phyloP scores from a whole-genome alignment of 1,140 invertebrate genomes.

The Papilio helenus region DNA sequence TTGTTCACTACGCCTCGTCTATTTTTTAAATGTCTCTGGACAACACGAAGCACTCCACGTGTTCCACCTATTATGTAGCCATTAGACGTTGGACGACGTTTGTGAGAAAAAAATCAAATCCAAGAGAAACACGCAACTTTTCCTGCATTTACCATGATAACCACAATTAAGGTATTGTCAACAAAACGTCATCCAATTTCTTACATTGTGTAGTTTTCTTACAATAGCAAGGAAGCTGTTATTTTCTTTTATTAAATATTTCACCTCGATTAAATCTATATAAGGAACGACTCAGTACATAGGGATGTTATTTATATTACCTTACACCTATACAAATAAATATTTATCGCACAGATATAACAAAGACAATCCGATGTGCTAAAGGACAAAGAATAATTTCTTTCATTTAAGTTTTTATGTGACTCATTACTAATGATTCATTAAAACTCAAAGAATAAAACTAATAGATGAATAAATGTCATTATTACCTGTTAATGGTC shows the following conservation, averaged over 20 bases:
- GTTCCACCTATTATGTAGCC: not conserved
- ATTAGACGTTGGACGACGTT: not conserved
- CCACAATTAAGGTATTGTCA: not conserved
- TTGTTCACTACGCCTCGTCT: too few relatives aligned
- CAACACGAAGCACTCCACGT: not conserved
- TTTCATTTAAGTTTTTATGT: not conserved
- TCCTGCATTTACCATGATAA: not conserved
- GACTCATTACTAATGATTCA: not conserved
- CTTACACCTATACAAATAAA: not conserved
- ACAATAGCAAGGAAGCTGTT: not conserved
- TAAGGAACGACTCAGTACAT: conserved; percentile 4
- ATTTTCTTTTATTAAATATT: not conserved
- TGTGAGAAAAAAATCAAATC: not conserved
- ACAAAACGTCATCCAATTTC: not conserved
- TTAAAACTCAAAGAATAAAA: not conserved
- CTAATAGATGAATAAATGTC: not conserved
- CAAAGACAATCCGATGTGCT: not conserved
- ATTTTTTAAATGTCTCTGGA: too few relatives aligned
- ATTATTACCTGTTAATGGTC: not conserved
- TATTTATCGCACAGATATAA: not conserved
- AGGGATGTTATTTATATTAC: not conserved
- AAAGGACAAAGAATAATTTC: not conserved
- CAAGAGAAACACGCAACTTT: not conserved
- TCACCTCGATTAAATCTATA: not conserved
- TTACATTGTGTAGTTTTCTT: not conserved